phyloP scores from a whole-genome alignment of 2,113 vertebrate species.

The Motacilla tschutschensis region DNA sequence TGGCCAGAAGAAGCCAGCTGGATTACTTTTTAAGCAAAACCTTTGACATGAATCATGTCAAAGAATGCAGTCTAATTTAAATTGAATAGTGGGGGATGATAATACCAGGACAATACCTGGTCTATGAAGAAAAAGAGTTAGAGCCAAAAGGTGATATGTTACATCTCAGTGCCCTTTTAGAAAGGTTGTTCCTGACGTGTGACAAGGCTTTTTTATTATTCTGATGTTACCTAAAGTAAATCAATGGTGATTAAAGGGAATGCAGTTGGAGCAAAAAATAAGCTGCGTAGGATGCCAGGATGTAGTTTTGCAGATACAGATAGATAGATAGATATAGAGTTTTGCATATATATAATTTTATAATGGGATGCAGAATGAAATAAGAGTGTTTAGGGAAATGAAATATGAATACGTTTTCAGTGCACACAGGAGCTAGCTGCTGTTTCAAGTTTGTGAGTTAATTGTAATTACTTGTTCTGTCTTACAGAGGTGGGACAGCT shows the following conservation, averaged over 20 bases:
- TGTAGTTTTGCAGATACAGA: not conserved
- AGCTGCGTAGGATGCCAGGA: not conserved
- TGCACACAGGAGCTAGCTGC: not conserved
- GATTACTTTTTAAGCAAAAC: not conserved
- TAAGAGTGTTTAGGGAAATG: not conserved
- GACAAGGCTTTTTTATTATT: not conserved
- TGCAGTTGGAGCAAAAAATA: not conserved
- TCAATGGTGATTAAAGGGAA: slow-evolving; percentile 6
- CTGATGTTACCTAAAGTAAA: slow-evolving; percentile 9
- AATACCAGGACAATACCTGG: not conserved
- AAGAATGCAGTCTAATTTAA: not conserved
- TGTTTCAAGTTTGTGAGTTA: not conserved
- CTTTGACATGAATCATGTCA: not conserved
- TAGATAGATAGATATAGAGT: not conserved
- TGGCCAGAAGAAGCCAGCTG: not conserved
- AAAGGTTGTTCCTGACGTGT: not conserved
- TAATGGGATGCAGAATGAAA: not conserved
- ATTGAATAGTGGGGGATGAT: not conserved
- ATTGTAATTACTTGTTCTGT: not conserved
- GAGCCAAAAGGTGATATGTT: not conserved
- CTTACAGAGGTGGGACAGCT: not conserved
- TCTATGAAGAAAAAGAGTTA: not conserved
- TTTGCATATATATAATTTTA: not conserved
- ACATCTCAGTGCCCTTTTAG: not conserved
- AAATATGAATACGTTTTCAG: fast-evolving